Conservation (phyloP, 1,140 invertebrate species). For the Odontomachus brunneus region DNA sequence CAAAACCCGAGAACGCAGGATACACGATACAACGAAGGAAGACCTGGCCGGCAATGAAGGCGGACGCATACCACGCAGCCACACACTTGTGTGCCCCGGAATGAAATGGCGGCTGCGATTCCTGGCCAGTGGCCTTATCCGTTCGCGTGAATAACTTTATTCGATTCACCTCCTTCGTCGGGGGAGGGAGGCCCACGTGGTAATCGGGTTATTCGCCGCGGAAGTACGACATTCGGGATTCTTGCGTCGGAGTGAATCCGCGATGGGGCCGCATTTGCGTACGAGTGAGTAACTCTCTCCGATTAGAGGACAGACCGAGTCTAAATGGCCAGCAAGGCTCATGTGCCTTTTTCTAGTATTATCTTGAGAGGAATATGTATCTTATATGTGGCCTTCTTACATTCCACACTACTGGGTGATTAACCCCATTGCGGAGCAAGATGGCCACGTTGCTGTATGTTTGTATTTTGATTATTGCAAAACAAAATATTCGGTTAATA, state of each 20-base stretch:
- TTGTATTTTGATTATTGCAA: too few relatives aligned
- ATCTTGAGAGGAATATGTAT: too few relatives aligned
- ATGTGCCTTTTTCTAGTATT: too few relatives aligned
- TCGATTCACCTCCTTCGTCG: constrained; percentile 46
- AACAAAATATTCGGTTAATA: too few relatives aligned
- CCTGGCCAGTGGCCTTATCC: constrained; percentile 35
- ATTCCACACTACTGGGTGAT: too few relatives aligned
- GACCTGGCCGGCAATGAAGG: constrained; percentile 29
- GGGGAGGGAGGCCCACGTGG: too few relatives aligned
- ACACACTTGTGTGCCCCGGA: constrained; percentile 24
- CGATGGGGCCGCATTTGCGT: neutral
- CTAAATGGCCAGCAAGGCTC: too few relatives aligned
- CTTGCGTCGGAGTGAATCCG: constrained; percentile 66
- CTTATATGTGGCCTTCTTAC: too few relatives aligned
- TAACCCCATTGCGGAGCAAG: too few relatives aligned
- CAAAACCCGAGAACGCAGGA: neutral
- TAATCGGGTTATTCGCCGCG: constrained; percentile 71
- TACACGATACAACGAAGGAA: constrained; percentile 24
- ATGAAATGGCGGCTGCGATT: constrained; percentile 48
- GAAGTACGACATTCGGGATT: constrained; percentile 72
- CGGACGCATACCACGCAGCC: constrained; percentile 35
- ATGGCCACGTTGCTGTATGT: too few relatives aligned
- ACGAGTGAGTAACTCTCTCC: too few relatives aligned
- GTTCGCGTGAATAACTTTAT: constrained; percentile 67
- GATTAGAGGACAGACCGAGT: too few relatives aligned